These are phyloP conservation scores for Chaetogeoica ovagalla DNA, from an alignment of 2,888 invertebrate genomes.

Conservation along the genomic window DNA sequence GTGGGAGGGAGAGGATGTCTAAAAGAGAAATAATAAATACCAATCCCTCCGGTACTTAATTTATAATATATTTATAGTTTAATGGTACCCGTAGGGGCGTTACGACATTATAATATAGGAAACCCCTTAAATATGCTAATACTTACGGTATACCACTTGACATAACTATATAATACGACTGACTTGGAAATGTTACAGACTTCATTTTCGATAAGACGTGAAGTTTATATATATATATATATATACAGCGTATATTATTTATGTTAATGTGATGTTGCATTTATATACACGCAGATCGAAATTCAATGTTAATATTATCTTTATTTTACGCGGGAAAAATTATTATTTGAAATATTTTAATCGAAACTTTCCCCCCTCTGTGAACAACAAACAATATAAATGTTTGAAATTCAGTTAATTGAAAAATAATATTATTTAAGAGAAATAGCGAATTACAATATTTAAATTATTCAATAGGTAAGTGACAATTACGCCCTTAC, in stretches of 20 bases:
- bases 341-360: neutral
- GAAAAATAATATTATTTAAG: neutral
- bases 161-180: neutral
- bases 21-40: constrained; percentile 42
- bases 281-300: neutral
- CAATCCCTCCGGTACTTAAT: constrained; percentile 29
- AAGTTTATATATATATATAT: no score
- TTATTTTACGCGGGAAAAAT: neutral
- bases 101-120: constrained; percentile 27
- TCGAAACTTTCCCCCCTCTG: neutral
- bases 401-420: neutral
- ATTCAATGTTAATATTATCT: neutral
- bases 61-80: constrained; percentile 27
- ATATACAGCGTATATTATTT: neutral
- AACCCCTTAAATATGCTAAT: constrained; percentile 29
- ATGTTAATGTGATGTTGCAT: neutral
- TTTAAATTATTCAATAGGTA: no score
- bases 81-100: constrained; percentile 17
- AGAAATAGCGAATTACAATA: neutral
- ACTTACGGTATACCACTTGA: neutral
- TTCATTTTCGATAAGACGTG: neutral
- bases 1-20: neutral
- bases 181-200: constrained; percentile 1
- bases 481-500: no score
- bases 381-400: neutral